phyloP scores from a whole-genome alignment of 2,113 vertebrate genomes.

The Zosterops pallidus region DNA sequence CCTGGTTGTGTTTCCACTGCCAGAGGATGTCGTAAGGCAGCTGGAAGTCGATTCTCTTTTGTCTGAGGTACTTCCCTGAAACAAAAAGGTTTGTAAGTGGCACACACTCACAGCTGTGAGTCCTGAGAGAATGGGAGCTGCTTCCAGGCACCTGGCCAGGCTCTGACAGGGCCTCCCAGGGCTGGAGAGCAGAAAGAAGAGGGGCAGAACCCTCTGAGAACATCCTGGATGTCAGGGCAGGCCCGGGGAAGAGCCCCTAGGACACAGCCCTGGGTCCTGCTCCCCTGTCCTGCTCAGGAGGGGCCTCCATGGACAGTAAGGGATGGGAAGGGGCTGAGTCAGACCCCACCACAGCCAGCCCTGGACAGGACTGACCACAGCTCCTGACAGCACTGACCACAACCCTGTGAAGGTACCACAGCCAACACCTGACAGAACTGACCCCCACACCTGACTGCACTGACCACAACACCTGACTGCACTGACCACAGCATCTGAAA shows the following conservation, averaged over 20 bases:
- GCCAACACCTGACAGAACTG: fast-evolving
- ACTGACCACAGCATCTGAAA: fast-evolving
- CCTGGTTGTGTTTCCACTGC: conserved; percentile 96
- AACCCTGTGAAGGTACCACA: not conserved
- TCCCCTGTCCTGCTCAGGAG: fast-evolving
- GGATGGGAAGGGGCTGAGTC: not conserved
- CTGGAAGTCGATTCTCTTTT: conserved; percentile 95
- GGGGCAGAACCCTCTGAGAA: not conserved
- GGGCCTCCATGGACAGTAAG: fast-evolving
- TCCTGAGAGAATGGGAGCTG: not conserved
- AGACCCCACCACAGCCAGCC: not conserved
- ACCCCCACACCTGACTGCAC: not conserved
- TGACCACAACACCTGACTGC: fast-evolving
- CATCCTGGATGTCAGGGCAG: not conserved
- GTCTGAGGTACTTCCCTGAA: conserved; percentile 95
- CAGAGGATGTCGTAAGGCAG: conserved; percentile 96
- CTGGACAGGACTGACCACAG: not conserved
- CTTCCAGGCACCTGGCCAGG: not conserved
- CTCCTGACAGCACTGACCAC: not conserved
- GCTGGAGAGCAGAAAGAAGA: not conserved
- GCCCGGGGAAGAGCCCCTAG: not conserved
- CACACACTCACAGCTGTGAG: not conserved
- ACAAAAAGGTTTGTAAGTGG: not conserved
- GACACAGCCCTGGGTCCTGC: fast-evolving
- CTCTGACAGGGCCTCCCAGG: not conserved